Percentiles rank a stretch among this genome's conserved stretches.
Conservation (phyloP, 2,797 vertebrate species). For the Phrynocephalus forsythii region DNA sequence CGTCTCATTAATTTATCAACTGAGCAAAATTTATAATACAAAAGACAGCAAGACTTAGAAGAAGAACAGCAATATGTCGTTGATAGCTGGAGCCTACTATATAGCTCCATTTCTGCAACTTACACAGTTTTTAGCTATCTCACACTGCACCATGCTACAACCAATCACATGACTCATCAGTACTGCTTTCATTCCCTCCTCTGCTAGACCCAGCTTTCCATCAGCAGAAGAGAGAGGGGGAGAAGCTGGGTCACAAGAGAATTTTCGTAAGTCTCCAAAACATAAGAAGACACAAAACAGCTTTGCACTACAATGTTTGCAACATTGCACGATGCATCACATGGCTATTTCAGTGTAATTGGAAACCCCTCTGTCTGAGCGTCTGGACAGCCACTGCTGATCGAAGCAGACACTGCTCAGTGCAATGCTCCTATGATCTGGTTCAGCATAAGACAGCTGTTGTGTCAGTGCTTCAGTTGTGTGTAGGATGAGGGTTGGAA, state of each 20-base stretch:
- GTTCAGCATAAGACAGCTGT: neutral
- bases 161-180: constrained; percentile 16
- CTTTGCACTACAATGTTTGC: neutral
- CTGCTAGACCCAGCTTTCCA: constrained; percentile 16
- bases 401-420: neutral
- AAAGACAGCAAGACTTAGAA: neutral
- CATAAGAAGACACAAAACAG: neutral
- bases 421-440: neutral
- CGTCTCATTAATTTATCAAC: neutral
- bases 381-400: neutral
- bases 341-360: neutral
- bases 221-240: neutral
- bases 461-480: neutral
- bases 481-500: neutral
- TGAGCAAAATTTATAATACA: neutral
- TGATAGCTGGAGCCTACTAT: neutral
- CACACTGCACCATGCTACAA: neutral
- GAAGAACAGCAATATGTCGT: neutral
- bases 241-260: neutral
- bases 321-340: neutral
- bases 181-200: constrained; percentile 10
- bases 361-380: neutral
- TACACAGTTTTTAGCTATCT: neutral
- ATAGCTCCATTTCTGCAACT: neutral
- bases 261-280: neutral